Conservation (phyloP, 2,888 invertebrate genomes). For the Caenorhabditis macrosperma region DNA sequence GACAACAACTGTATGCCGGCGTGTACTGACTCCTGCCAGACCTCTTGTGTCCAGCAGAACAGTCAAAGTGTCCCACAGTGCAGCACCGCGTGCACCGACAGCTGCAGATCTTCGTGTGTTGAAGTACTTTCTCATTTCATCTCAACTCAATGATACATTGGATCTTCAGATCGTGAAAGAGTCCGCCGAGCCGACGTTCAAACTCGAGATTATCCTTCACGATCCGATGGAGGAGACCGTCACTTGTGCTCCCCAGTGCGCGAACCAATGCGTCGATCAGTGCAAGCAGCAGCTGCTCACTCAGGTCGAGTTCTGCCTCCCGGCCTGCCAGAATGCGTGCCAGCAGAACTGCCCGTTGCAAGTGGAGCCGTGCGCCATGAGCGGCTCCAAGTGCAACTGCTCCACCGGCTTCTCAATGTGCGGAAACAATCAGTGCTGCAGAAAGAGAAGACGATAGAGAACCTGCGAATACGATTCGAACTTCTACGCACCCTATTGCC, state of each 20-base stretch:
- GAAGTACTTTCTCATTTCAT: constrained; percentile 11
- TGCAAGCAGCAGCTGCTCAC: constrained; percentile 57
- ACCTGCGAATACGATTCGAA: not conserved
- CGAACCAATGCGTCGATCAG: constrained; percentile 61
- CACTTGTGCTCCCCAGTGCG: constrained; percentile 61
- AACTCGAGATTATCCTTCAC: constrained; percentile 62
- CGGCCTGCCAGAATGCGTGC: constrained; percentile 63
- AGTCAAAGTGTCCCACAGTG: constrained; percentile 53
- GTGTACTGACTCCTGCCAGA: constrained; percentile 63
- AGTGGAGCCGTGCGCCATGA: constrained; percentile 61
- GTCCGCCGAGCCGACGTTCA: constrained; percentile 47
- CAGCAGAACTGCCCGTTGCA: constrained; percentile 65
- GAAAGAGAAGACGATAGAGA: constrained; percentile 61
- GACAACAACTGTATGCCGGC: constrained; percentile 66
- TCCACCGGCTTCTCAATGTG: constrained; percentile 60
- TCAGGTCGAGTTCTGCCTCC: constrained; percentile 57
- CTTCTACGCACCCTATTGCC: constrained; percentile 50
- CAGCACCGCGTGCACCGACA: constrained; percentile 56
- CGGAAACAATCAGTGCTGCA: constrained; percentile 67
- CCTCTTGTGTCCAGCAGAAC: constrained; percentile 61
- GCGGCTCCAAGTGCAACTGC: constrained; percentile 58
- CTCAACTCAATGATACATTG: not conserved
- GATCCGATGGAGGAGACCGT: constrained; percentile 65
- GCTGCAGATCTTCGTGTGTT: constrained; percentile 59
- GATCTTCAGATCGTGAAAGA: constrained; percentile 42